Base-by-base conservation (phyloP, 2,113 vertebrate species). In the Xerus inauris region DNA sequence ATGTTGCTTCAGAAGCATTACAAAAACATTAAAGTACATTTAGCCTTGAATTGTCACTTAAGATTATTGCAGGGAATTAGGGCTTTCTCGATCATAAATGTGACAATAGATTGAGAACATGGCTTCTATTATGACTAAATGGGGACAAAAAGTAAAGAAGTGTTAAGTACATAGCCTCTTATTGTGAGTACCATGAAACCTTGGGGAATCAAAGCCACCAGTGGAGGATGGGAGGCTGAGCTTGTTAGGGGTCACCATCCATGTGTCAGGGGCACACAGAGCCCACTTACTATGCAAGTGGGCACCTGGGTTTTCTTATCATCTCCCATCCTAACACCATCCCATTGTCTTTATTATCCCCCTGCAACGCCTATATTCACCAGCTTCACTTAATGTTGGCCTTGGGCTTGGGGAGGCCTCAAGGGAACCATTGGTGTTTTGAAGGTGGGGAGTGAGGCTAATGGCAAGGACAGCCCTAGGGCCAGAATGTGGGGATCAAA, bases 31-130 rank as follows among this genome's bases (percentile, higher is more conserved):
- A 93, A 92, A 97, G 94, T 95, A 94, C 98, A 98, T 97, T 98
- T 98, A 98, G 98, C 97, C 97, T 97, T 98, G 98, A 98, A 98
- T 97, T 98, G 97, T 98, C 98, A 98, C 97, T 98, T 98, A 98
- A 97, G 97, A 97, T 97, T 97, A 96, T 98, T 98, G 96, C 96
- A 97, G 97, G 94, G 97, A 97, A 98, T 98, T 97, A 98, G 96
- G 91, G 87, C 57, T 72, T 96, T 97, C 97, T 98, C 81, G 83
- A 97, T 98, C 98, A 98, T 96, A 97, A 98, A 97, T 98, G 98
- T 87, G 96, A 97, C 94, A 94, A 64, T 96, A 94, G 98, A 97
- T 97, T 96, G 97, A 98, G 97, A 96, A 95, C 83, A 96, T 75
- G 95, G 86, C 83, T 93, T 97, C 95, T 97, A 96, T 97, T 98